Percentiles rank a stretch among this genome's conserved stretches.
Conservation (phyloP, 2,113 vertebrate genomes). For the Athene noctua region DNA sequence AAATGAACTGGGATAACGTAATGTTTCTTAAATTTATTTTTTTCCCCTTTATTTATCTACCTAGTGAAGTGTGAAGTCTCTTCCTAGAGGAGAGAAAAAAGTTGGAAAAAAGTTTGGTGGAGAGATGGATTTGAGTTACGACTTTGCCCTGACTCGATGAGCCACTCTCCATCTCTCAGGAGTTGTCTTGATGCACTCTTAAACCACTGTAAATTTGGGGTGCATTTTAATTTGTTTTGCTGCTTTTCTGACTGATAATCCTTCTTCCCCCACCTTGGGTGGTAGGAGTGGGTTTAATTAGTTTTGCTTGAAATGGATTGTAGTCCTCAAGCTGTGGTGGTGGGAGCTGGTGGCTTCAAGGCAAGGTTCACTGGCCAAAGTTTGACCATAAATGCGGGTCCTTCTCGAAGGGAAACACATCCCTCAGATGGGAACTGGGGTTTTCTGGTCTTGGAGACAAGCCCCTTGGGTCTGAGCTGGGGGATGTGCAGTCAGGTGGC, state of each 20-base stretch:
- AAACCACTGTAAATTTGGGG: fast-evolving
- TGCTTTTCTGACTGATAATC: not conserved
- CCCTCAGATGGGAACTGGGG: fast-evolving
- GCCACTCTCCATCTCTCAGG: not conserved
- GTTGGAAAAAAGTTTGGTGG: not conserved
- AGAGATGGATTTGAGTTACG: not conserved
- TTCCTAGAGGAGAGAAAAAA: not conserved
- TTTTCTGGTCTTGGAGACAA: not conserved
- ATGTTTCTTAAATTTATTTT: not conserved
- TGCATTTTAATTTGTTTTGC: not conserved
- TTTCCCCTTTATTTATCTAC: not conserved
- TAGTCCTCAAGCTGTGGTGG: not conserved
- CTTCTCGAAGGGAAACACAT: not conserved
- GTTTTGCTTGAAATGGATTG: not conserved
- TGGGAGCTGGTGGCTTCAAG: not conserved
- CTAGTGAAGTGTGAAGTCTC: not conserved
- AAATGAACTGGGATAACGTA: not conserved
- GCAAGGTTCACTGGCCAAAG: not conserved
- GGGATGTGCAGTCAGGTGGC: not conserved
- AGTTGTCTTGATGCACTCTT: not conserved
- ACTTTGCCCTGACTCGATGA: not conserved
- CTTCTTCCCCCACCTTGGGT: no score
- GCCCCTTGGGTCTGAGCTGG: not conserved
- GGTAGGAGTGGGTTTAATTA: not conserved
- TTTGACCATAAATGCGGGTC: fast-evolving